These are phyloP conservation scores for Brachymystax lenok DNA, from an alignment of 2,797 vertebrate species.

Conservation along the genomic window DNA sequence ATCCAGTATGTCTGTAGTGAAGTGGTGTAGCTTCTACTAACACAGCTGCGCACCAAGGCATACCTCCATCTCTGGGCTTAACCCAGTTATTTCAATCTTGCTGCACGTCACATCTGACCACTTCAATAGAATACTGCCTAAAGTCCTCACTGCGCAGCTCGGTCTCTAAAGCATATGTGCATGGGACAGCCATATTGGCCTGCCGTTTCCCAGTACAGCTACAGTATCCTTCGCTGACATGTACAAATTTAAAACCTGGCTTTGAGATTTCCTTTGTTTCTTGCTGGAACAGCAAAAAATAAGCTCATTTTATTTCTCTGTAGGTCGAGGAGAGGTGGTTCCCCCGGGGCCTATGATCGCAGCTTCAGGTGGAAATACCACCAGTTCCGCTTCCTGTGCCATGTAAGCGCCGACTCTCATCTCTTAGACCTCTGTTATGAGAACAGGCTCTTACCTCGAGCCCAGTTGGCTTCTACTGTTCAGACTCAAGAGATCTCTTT, in stretches of 20 bases:
- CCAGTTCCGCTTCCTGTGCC: conserved; percentile 98
- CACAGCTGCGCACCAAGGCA: conserved; percentile 61
- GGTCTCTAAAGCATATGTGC: background rate
- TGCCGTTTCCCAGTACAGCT: background rate
- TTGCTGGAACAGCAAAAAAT: background rate
- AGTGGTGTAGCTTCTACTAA: conserved; percentile 62
- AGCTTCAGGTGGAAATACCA: conserved; percentile 99
- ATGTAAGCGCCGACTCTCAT: conserved; percentile 78
- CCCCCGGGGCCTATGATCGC: conserved; percentile 92
- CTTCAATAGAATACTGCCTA: conserved; percentile 9
- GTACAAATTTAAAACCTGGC: conserved; percentile 11
- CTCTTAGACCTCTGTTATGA: background rate
- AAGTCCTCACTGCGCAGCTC: conserved; percentile 9
- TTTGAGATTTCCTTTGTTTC: conserved; percentile 8
- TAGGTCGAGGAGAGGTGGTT: conserved; percentile 88
- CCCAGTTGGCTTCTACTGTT: background rate
- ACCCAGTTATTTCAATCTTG: conserved; percentile 3
- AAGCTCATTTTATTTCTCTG: background rate
- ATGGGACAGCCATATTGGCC: background rate
- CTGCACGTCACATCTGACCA: conserved; percentile 2
- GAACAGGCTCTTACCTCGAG: background rate
- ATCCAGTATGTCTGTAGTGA: conserved; percentile 36
- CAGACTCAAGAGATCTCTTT: background rate
- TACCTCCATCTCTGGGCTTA: conserved; percentile 42
- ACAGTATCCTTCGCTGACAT: background rate